Evolutionary conservation across 2,113 vertebrate species (phyloP).

Genomic region (Nematolebias whitei): DNA sequence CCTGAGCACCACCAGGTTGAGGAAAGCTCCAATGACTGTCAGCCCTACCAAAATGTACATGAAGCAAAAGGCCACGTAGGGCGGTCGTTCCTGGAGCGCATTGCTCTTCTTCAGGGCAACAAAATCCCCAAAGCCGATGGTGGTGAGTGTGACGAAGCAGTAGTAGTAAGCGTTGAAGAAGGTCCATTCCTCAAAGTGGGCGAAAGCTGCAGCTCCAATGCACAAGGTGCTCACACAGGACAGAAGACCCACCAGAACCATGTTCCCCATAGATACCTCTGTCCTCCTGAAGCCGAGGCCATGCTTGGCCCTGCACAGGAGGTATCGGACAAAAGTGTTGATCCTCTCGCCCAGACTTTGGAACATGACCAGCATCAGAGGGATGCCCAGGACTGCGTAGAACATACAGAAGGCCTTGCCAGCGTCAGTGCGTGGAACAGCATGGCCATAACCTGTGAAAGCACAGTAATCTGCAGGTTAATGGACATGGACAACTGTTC

Average conservation of each 20-base stretch:
- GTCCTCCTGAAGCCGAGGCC: slow-evolving; percentile 84
- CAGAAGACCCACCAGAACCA: slow-evolving; percentile 89
- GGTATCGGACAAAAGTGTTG: slow-evolving; percentile 83
- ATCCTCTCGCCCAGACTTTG: slow-evolving; percentile 91
- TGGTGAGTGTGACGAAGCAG: slow-evolving; percentile 91
- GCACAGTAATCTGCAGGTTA: slow-evolving; percentile 33
- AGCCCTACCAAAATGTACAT: slow-evolving; percentile 91
- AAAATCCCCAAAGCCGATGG: slow-evolving; percentile 92
- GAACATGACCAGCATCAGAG: slow-evolving; percentile 91
- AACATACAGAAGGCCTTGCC: slow-evolving; percentile 94
- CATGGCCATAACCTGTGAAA: slow-evolving; percentile 86
- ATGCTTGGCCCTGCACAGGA: slow-evolving; percentile 85
- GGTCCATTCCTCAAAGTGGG: slow-evolving; percentile 90
- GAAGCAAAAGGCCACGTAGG: slow-evolving; percentile 89
- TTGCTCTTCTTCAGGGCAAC: slow-evolving; percentile 89
- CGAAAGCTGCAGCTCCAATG: slow-evolving; percentile 86
- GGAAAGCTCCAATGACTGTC: slow-evolving; percentile 88
- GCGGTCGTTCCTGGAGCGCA: slow-evolving; percentile 83
- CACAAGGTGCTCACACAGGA: slow-evolving; percentile 86
- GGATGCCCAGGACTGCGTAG: slow-evolving; percentile 89
- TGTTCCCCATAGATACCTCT: slow-evolving; percentile 87
- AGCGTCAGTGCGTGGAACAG: slow-evolving; percentile 84
- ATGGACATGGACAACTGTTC: background rate
- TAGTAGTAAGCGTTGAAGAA: slow-evolving; percentile 92
- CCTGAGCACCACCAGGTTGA: slow-evolving; percentile 90